phyloP scores from a whole-genome alignment of 1,140 invertebrate genomes.

The Brachystomella parvula region DNA sequence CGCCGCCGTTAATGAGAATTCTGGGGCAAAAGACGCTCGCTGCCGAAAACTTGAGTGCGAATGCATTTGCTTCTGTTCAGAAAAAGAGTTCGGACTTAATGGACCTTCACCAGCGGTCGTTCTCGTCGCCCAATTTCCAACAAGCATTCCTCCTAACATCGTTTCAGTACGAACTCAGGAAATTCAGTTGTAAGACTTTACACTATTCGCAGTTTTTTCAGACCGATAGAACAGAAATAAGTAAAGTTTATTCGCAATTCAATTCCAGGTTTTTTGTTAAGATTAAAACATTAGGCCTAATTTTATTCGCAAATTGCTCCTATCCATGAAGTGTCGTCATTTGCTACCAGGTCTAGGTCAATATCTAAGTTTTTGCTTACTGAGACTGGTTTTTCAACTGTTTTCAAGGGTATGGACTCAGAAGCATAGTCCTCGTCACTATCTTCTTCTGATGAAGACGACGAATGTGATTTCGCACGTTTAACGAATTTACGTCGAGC shows the following conservation, averaged over 20 bases:
- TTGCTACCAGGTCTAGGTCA: constrained; percentile 14
- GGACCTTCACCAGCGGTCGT: background rate
- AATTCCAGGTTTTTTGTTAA: background rate
- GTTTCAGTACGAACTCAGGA: background rate
- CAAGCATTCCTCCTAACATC: background rate
- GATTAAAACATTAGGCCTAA: background rate
- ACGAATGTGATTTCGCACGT: too few relatives aligned
- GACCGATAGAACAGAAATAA: background rate
- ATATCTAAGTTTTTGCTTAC: background rate
- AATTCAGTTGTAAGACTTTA: background rate
- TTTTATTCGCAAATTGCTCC: background rate
- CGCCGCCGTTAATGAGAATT: too few relatives aligned
- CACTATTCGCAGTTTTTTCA: background rate
- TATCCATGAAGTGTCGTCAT: constrained; percentile 23
- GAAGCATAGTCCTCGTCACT: background rate
- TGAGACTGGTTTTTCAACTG: background rate
- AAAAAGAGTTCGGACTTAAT: background rate
- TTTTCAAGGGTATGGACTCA: background rate
- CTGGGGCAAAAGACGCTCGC: too few relatives aligned
- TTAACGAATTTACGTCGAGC: too few relatives aligned
- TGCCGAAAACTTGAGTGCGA: background rate
- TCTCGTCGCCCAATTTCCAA: background rate
- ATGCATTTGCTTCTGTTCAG: background rate
- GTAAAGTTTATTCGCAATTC: background rate
- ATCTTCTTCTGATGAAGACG: too few relatives aligned